These are phyloP conservation scores for Cygnus atratus DNA, from an alignment of 2,113 vertebrate species.

Conservation along the genomic window DNA sequence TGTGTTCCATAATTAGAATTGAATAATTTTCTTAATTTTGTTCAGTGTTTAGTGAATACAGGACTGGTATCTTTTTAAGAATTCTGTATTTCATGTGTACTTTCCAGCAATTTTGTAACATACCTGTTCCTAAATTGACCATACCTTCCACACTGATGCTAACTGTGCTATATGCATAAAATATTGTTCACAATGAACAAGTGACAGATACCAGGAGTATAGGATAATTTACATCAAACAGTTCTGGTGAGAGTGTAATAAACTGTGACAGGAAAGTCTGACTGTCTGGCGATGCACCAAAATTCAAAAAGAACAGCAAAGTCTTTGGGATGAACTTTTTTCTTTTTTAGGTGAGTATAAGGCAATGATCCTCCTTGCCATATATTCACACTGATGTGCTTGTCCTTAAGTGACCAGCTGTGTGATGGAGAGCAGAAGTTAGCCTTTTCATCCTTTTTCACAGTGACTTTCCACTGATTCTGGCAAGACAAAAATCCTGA, in stretches of 20 bases:
- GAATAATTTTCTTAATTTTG: background rate
- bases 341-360: background rate
- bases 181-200: background rate
- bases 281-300: background rate
- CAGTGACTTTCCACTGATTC: background rate
- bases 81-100: background rate
- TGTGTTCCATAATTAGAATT: background rate
- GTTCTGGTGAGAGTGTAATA: background rate
- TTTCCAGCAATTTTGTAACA: background rate
- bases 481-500: background rate
- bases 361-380: background rate
- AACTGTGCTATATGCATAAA: background rate
- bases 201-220: background rate
- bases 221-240: background rate
- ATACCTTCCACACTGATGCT: background rate
- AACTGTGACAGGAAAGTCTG: background rate
- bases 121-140: background rate
- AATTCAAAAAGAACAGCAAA: background rate
- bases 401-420: background rate
- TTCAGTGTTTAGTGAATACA: background rate
- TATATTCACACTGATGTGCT: background rate
- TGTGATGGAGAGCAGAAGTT: background rate
- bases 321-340: background rate
- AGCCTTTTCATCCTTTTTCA: background rate
- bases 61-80: background rate